A percentile compares a stretch with the other conserved stretches of the same genome.
Evolutionary conservation across 2,113 vertebrate genomes (phyloP).

Genomic region (Candoia aspera): DNA sequence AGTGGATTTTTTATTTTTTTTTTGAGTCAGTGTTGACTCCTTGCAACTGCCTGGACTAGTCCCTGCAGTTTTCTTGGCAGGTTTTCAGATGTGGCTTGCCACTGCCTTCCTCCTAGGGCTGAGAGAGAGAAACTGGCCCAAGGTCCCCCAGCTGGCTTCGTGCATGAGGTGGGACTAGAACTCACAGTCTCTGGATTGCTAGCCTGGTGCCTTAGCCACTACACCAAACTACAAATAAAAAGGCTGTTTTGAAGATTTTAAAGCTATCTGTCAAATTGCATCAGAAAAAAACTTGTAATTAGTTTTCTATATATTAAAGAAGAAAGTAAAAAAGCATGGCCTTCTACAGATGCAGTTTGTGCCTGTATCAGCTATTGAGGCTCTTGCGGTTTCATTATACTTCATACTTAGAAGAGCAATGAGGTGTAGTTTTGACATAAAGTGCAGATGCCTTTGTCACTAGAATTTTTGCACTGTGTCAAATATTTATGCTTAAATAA

Average conservation of each 20-base stretch:
- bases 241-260: neutral
- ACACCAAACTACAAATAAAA: neutral
- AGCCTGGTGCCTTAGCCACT: neutral
- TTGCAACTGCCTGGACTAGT: neutral
- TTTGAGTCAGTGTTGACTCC: neutral
- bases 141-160: neutral
- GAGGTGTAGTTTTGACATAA: neutral
- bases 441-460: neutral
- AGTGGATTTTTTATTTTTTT: neutral
- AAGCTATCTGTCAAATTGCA: neutral
- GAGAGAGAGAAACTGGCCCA: neutral
- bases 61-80: neutral
- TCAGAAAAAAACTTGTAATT: neutral
- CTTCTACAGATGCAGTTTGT: neutral
- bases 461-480: neutral
- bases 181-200: neutral
- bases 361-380: neutral
- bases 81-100: neutral
- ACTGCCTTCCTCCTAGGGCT: neutral
- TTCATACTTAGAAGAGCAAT: neutral
- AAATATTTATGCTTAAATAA: neutral
- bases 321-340: neutral
- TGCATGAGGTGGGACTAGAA: neutral
- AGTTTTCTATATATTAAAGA: neutral
- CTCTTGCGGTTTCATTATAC: neutral